Base-by-base conservation (phyloP, 2,113 vertebrate species). In the Desmodus rotundus region DNA sequence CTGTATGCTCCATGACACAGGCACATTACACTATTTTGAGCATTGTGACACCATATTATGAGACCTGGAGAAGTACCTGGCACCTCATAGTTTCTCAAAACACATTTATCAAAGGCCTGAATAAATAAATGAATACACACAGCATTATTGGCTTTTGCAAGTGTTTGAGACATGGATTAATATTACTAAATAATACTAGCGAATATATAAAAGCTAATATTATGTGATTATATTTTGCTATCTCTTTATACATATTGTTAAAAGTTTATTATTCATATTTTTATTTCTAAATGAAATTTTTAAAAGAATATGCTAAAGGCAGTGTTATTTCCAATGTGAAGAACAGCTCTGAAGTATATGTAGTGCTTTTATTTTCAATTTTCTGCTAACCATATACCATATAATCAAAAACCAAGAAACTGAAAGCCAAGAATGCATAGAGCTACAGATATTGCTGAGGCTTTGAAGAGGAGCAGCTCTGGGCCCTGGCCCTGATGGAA, bases 401-500 rank as follows among this genome's bases (percentile, higher is more conserved):
- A n/a, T n/a, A n/a, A n/a, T n/a, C n/a, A 78, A 95, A 80, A 81
- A 81, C 78, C 0, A 47, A 93, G 41, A 86, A 65, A 45, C 36
- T 33, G 45, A 87, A 87, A 78, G 54, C 31, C 31, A 70, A 19
- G 17, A 8, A 72, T 74, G n/a, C 38, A 38, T 0, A 82, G 28
- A 89, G 61, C 67, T 50, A 54, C 15, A 47, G 20, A 92, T 14
- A 41, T 24, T 68, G n/a, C 28, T 43, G 16, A 61, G 28, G 36
- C 77, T 96, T 96, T 96, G 84, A 86, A 83, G 45, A 93, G 38
- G 50, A 73, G 45, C 2, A 43, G 87, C 47, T 41, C 63, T 63
- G 36, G 92, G n/a, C 2, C 26, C 47, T 5, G n/a, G 16, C 3
- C 4, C 0, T 1, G 26, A 61, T 20, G 54, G 16, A 3, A 77